Conservation (phyloP, 2,888 invertebrate genomes). For the Sympetrum striolatum region DNA sequence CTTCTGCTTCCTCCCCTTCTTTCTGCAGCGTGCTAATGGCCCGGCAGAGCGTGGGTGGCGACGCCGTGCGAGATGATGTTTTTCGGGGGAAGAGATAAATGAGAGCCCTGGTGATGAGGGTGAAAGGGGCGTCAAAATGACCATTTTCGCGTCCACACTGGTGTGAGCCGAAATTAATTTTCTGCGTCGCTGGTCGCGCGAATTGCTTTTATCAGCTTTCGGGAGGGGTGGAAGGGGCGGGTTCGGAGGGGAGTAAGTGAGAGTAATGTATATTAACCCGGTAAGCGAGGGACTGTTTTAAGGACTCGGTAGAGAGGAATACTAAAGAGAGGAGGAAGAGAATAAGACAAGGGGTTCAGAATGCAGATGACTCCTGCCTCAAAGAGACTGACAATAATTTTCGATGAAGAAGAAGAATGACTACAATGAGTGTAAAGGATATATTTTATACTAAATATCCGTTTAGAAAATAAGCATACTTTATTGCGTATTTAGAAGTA, state of each 20-base stretch:
- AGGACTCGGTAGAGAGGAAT: background rate
- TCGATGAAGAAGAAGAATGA: background rate
- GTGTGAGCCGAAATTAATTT: slow-evolving; percentile 38
- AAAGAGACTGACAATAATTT: too few species aligned
- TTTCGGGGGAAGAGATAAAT: background rate
- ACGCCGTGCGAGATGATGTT: background rate
- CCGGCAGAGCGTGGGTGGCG: background rate
- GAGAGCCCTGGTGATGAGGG: background rate
- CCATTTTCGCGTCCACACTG: slow-evolving; percentile 33
- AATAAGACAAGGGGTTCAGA: background rate
- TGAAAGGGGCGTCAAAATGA: slow-evolving; percentile 2
- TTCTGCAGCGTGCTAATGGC: background rate
- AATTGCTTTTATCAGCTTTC: slow-evolving; percentile 28
- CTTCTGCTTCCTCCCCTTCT: background rate
- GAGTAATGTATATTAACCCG: slow-evolving; percentile 1
- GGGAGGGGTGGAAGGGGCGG: background rate
- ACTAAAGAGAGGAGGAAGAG: background rate
- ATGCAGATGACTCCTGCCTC: background rate
- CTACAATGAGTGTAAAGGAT: background rate
- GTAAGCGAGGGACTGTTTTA: background rate
- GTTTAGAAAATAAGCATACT: too few species aligned
- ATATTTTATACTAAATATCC: too few species aligned
- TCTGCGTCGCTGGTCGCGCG: slow-evolving; percentile 37
- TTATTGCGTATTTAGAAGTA: too few species aligned
- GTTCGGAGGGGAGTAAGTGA: background rate